These are phyloP conservation scores for Cygnus atratus DNA, from an alignment of 2,113 vertebrate genomes.

Conservation along the genomic window DNA sequence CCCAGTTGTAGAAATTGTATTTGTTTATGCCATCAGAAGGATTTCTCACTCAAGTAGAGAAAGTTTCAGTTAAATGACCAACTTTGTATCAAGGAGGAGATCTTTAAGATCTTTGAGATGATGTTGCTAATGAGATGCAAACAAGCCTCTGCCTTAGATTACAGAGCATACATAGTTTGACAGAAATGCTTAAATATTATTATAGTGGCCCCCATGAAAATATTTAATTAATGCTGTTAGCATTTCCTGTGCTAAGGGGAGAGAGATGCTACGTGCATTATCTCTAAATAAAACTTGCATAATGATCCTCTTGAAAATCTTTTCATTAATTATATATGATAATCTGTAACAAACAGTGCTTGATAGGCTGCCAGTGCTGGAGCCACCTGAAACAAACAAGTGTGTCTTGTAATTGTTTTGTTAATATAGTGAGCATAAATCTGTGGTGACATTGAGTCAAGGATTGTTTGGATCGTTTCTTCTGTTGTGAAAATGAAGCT, in stretches of 20 bases:
- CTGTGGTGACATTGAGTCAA: not conserved
- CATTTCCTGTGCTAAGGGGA: not conserved
- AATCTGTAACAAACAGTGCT: not conserved
- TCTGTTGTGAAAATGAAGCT: not conserved
- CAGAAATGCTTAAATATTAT: conserved; percentile 23
- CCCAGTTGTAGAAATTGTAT: not conserved
- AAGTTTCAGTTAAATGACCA: not conserved
- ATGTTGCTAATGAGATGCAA: not conserved
- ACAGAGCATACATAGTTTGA: not conserved
- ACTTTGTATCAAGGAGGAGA: not conserved
- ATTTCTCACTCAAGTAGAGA: not conserved
- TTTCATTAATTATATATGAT: conserved; percentile 37
- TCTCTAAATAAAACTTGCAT: conserved; percentile 12
- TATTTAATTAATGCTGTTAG: conserved; percentile 33
- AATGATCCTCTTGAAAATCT: conserved; percentile 15
- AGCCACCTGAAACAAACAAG: not conserved
- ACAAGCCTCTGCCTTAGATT: not conserved
- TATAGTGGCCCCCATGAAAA: not conserved
- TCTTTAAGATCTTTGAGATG: not conserved
- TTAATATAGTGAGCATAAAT: not conserved
- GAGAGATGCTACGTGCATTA: not conserved
- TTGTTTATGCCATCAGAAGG: not conserved
- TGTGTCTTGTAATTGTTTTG: not conserved
- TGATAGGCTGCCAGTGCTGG: not conserved
- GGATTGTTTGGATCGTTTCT: not conserved